phyloP scores from a whole-genome alignment of 2,797 vertebrate species.

The Sebastes hubbsi region DNA sequence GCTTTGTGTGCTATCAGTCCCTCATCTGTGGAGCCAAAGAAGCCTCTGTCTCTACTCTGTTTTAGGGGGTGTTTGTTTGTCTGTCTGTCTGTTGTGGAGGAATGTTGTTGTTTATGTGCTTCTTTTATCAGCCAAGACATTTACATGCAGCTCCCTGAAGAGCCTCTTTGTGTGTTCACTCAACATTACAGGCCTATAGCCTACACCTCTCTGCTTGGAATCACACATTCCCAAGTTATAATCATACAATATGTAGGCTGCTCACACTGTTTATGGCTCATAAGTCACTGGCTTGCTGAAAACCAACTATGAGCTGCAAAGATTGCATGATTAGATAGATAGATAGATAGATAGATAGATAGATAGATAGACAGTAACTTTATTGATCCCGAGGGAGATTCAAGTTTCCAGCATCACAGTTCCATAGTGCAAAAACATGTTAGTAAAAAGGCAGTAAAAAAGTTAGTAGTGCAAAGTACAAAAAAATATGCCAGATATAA shows the following conservation, averaged over 20 bases:
- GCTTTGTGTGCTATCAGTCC: slow-evolving; percentile 45
- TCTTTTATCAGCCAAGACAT: slow-evolving; percentile 3
- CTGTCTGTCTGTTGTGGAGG: slow-evolving; percentile 22
- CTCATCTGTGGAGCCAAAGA: slow-evolving; percentile 11
- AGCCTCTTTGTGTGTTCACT: not conserved
- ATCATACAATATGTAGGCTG: not conserved
- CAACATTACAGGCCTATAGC: not conserved
- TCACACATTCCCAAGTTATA: not conserved
- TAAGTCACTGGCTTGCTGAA: not conserved
- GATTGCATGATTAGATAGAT: not conserved
- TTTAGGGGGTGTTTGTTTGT: slow-evolving; percentile 3
- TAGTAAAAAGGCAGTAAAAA: too few species aligned
- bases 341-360: too few species aligned
- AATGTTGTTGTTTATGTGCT: slow-evolving; percentile 37
- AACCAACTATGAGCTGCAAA: not conserved
- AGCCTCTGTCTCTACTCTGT: slow-evolving; percentile 8
- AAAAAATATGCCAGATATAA: too few species aligned
- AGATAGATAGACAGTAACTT: too few species aligned
- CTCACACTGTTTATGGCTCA: not conserved
- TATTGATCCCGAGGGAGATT: too few species aligned
- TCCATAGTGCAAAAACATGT: too few species aligned
- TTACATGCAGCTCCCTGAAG: slow-evolving; percentile 15
- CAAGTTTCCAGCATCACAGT: too few species aligned
- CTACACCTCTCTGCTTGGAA: not conserved
- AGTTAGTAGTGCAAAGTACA: too few species aligned